phyloP scores from a whole-genome alignment of 2,113 vertebrate genomes.

The Butorides virescens region DNA sequence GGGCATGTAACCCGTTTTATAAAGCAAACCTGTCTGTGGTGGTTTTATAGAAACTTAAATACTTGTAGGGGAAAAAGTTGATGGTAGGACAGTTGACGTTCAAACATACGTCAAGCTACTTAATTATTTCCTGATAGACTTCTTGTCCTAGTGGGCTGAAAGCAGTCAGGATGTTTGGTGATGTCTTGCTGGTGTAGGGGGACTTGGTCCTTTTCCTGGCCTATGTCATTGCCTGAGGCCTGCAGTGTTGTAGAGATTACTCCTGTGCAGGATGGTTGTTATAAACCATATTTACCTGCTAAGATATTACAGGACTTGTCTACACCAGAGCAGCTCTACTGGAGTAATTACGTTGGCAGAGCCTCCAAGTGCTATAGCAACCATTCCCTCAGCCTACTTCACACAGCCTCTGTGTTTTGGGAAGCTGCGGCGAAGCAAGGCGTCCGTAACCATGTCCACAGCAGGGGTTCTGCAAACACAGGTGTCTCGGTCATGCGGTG shows the following conservation, averaged over 20 bases:
- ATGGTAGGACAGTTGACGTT: not conserved
- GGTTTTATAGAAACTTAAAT: not conserved
- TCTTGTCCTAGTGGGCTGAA: not conserved
- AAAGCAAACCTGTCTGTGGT: not conserved
- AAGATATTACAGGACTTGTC: not conserved
- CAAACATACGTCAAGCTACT: not conserved
- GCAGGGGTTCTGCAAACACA: slow-evolving; percentile 1
- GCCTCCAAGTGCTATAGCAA: not conserved
- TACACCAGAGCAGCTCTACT: not conserved
- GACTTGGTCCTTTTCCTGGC: not conserved
- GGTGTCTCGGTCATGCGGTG: rapidly evolving
- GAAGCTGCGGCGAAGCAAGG: not conserved
- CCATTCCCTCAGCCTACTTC: not conserved
- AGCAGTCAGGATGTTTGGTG: not conserved
- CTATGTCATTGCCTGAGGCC: not conserved
- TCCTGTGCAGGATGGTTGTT: not conserved
- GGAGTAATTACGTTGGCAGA: not conserved
- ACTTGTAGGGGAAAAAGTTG: not conserved
- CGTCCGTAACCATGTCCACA: not conserved
- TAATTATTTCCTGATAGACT: slow-evolving; percentile 14
- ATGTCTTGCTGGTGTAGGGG: not conserved
- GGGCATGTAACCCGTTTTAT: not conserved
- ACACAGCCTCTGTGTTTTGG: not conserved
- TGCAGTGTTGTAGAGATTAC: not conserved
- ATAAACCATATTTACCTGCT: not conserved